Evolutionary conservation across 2,113 vertebrate species (phyloP).

Genomic region (Castor canadensis): DNA sequence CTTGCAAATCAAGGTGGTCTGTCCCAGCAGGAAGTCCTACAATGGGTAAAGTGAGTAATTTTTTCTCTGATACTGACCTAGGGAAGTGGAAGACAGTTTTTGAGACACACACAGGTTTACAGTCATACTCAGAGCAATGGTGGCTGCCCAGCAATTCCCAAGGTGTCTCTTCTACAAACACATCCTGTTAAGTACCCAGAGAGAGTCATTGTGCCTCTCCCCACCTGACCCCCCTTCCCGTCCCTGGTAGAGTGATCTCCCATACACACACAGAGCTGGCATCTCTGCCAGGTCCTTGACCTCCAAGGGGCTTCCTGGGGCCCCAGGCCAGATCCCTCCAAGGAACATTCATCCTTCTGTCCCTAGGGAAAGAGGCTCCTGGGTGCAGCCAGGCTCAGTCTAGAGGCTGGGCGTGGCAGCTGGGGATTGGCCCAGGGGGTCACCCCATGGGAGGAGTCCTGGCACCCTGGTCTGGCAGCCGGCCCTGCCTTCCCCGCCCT

Average conservation of each 20-base stretch:
- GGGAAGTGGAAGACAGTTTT: background rate
- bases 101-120: background rate
- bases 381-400: background rate
- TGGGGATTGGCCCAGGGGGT: slow-evolving; percentile 57
- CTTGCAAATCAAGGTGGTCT: background rate
- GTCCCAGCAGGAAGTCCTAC: background rate
- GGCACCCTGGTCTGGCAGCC: background rate
- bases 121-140: background rate
- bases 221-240: background rate
- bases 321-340: background rate
- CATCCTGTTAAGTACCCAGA: no score
- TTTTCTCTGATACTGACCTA: background rate
- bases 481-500: background rate
- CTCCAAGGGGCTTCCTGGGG: background rate
- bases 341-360: background rate
- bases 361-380: background rate
- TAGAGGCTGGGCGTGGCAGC: background rate
- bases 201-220: background rate
- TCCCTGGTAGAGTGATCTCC: background rate
- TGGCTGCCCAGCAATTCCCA: background rate
- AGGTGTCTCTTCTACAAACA: no score
- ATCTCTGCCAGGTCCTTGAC: background rate
- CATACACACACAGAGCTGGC: background rate
- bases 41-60: background rate
- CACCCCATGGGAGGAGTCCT: slow-evolving; percentile 70